phyloP scores from a whole-genome alignment of 2,113 vertebrate species.

The Microtus montanus region DNA sequence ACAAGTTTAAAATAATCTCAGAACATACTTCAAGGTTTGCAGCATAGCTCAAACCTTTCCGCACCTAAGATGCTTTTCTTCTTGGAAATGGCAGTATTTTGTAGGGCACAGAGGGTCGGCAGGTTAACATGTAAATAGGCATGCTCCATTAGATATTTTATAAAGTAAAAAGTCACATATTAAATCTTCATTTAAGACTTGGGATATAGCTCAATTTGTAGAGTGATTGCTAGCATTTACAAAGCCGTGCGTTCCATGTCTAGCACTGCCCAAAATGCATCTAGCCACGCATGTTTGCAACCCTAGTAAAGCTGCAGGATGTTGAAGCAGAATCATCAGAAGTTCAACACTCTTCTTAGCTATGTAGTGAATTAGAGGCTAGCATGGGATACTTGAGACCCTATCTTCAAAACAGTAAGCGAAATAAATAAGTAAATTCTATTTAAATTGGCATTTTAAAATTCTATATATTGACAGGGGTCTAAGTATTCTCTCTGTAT shows the following conservation, averaged over 20 bases:
- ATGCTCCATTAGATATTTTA: background rate
- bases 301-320: too few species aligned
- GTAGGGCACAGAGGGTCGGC: background rate
- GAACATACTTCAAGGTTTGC: conserved; percentile 20
- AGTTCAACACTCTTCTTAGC: background rate
- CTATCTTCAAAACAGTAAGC: background rate
- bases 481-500: background rate
- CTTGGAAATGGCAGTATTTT: background rate
- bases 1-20: conserved; percentile 20
- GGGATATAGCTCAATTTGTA: background rate
- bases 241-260: background rate
- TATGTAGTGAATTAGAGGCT: background rate
- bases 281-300: too few species aligned
- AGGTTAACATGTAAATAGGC: background rate
- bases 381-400: background rate
- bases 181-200: background rate
- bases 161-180: background rate
- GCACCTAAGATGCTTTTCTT: background rate
- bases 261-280: background rate
- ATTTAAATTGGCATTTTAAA: background rate
- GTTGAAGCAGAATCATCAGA: too few species aligned
- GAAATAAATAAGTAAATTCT: background rate
- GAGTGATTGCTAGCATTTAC: background rate
- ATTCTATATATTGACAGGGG: background rate
- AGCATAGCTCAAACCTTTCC: conserved; percentile 32